Percentiles rank a stretch among this genome's conserved stretches.
Conservation (phyloP, 2,797 vertebrate genomes). For the Coilia nasus region DNA sequence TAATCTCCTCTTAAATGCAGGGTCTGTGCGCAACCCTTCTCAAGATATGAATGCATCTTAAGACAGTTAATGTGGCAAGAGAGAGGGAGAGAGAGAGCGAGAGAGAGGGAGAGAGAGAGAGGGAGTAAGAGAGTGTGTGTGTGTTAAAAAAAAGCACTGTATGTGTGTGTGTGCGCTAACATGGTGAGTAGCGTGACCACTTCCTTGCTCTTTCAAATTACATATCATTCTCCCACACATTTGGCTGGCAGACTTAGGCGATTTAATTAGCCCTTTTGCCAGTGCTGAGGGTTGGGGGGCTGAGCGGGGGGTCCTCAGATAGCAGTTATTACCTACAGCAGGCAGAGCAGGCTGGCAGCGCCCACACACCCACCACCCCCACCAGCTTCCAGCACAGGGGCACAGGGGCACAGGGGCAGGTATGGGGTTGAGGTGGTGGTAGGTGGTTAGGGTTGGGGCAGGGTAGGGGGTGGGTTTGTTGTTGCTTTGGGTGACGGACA, state of each 20-base stretch:
- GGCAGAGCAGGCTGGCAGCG: not conserved
- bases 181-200: slow-evolving; percentile 52
- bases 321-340: slow-evolving; percentile 46
- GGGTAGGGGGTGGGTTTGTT: no score
- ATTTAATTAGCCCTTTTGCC: slow-evolving; percentile 59
- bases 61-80: slow-evolving; percentile 55
- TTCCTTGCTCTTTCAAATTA: slow-evolving; percentile 57
- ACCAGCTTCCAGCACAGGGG: not conserved
- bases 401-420: slow-evolving; percentile 34
- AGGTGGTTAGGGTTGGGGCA: no score
- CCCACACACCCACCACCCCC: not conserved
- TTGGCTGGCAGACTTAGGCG: slow-evolving; percentile 47
- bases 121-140: not conserved
- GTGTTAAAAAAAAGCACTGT: no score
- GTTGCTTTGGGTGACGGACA: no score
- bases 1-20: slow-evolving; percentile 46
- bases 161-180: not conserved
- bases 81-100: not conserved
- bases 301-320: slow-evolving; percentile 43
- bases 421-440: not conserved
- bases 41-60: slow-evolving; percentile 57
- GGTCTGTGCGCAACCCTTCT: slow-evolving; percentile 20
- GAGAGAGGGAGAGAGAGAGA: slow-evolving; percentile 39
- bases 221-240: slow-evolving; percentile 42
- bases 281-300: slow-evolving; percentile 55